Evolutionary conservation across 2,797 vertebrate genomes (phyloP), one percentile per base, ranked within the genome.

Genomic region (Tadarida brasiliensis): DNA sequence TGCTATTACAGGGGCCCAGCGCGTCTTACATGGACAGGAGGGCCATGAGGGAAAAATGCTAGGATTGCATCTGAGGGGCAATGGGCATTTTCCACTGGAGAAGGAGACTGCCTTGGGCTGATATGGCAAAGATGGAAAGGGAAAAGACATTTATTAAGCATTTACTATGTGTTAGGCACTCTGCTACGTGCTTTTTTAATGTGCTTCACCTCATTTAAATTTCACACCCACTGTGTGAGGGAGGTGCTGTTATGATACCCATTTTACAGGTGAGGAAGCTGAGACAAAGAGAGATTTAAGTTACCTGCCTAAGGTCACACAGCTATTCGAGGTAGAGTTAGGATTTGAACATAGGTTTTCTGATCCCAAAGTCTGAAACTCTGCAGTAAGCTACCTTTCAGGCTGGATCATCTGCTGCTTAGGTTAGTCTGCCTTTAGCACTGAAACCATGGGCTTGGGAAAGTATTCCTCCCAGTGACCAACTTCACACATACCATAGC

Each of bases 241-340:
- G 90, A 17, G 33, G 30, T 89, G 16, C 7, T 65, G 14, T 88
- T 30, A 86, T 70, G 57, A 81, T 67, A 73, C 71, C n/a, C 5
- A 78, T 49, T 93, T 97, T 92, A 65, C 7, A 51, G 56, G 94
- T 78, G 73, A 80, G 35, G 67, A 81, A 92, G 88, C 57, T 56
- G 63, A 84, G 77, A 73, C 39, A 76, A 82, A 63, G 85, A 85
- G 44, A 91, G 44, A 68, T 90, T 89, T 78, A 49, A 94, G 63
- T 65, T 73, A 74, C 30, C 20, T 90, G 28, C 14, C 33, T 78
- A 86, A 59, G 47, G 7, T 90, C 57, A 83, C 49, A 71, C 17
- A 94, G 22, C 68, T 91, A 74, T 33, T 89, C n/a, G 17, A 22
- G 67, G 39, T 68, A 83, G n/a, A 94, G 33, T 56, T 71, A 56